Evolutionary conservation across 1,140 invertebrate species (phyloP).

Genomic region (Temnothorax curvispinosus): DNA sequence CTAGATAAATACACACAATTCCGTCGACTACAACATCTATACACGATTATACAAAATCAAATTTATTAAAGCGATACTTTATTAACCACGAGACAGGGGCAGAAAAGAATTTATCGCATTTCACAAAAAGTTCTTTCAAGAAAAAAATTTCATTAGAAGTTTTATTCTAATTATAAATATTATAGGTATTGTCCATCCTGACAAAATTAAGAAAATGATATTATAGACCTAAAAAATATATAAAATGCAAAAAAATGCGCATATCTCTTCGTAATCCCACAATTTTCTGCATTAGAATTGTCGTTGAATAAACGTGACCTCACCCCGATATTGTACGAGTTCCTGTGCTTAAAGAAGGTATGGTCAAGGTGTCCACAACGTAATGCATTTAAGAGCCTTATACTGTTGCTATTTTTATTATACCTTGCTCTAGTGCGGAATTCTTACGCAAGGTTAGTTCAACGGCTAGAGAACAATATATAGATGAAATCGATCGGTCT

Average conservation of each 20-base stretch:
- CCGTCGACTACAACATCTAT: background rate
- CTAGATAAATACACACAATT: background rate
- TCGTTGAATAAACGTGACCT: background rate
- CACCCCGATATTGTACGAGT: slow-evolving; percentile 28
- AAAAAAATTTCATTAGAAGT: background rate
- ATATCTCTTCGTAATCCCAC: background rate
- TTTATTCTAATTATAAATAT: background rate
- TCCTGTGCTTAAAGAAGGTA: background rate
- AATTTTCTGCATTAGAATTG: background rate
- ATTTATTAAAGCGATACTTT: background rate
- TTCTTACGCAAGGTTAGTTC: slow-evolving; percentile 29
- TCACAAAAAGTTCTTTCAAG: background rate
- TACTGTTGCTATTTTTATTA: background rate
- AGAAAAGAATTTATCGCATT: background rate
- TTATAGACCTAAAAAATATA: background rate
- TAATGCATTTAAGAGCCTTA: background rate
- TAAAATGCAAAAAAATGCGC: background rate
- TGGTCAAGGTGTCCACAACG: background rate
- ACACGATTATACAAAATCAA: background rate
- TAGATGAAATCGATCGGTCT: background rate
- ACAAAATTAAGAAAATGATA: background rate
- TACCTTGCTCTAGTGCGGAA: background rate
- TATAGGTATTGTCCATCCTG: background rate
- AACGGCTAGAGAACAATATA: background rate
- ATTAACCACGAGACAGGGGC: background rate